Percentiles rank a stretch among this genome's conserved stretches.
Conservation (phyloP, 2,113 vertebrate species). For the rat (Rattus norvegicus) region DNA sequence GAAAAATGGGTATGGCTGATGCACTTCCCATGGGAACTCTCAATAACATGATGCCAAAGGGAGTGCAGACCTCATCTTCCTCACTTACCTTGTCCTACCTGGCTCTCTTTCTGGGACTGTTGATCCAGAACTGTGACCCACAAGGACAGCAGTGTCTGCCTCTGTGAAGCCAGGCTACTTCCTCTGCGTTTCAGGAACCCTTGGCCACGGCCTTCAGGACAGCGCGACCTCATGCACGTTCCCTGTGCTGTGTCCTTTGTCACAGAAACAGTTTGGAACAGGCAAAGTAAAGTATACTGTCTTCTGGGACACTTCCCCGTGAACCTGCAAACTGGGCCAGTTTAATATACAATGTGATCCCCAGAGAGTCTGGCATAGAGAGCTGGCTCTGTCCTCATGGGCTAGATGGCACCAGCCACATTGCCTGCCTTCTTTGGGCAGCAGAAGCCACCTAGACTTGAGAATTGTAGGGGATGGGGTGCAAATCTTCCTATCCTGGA, state of each 20-base stretch:
- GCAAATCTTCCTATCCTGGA: not conserved
- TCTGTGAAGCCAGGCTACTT: not conserved
- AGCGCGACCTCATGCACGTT: rapidly evolving
- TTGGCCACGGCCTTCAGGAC: rapidly evolving
- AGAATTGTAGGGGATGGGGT: too few relatives aligned
- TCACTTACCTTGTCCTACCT: not conserved
- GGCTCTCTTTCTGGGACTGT: rapidly evolving
- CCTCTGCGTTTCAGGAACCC: not conserved
- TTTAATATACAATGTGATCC: too few relatives aligned
- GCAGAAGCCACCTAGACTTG: not conserved
- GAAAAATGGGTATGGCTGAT: not conserved
- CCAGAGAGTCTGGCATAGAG: rapidly evolving
- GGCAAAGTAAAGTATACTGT: rapidly evolving
- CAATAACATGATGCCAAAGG: not conserved
- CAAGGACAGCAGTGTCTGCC: not conserved
- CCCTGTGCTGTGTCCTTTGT: not conserved
- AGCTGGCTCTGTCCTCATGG: not conserved
- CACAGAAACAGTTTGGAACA: not conserved
- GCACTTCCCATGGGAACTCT: rapidly evolving
- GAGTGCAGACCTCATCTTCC: rapidly evolving
- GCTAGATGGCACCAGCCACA: not conserved
- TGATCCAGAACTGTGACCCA: rapidly evolving
- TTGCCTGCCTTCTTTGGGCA: not conserved
- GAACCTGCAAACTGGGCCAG: rapidly evolving
- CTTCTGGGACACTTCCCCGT: not conserved